A percentile compares a stretch with the other conserved stretches of the same genome.
phyloP scores from a whole-genome alignment of 2,113 vertebrate species.

The Indri indri region DNA sequence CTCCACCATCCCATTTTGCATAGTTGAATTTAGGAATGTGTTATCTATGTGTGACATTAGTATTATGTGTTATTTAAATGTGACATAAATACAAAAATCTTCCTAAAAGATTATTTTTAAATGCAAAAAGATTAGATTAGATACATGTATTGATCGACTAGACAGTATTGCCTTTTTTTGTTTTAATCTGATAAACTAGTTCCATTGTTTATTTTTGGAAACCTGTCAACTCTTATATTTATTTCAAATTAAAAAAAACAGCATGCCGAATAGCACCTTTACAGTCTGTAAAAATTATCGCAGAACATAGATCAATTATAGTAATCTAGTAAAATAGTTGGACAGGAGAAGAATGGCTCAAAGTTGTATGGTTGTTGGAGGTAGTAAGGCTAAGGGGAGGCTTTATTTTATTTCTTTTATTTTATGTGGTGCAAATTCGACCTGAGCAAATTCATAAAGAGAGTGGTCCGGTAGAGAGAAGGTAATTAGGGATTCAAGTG shows the following conservation, averaged over 20 bases:
- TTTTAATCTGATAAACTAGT: slow-evolving; percentile 29
- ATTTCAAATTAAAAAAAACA: slow-evolving; percentile 18
- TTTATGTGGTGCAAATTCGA: neutral
- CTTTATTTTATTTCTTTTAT: neutral
- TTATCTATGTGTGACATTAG: neutral
- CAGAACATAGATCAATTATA: slow-evolving; percentile 7
- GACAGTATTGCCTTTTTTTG: neutral
- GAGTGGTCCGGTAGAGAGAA: neutral
- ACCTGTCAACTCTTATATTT: neutral
- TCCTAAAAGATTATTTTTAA: neutral
- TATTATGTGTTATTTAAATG: neutral
- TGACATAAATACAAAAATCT: neutral
- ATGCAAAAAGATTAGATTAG: neutral
- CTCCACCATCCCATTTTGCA: neutral
- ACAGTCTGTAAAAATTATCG: neutral
- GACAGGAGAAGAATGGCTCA: neutral
- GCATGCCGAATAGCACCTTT: neutral
- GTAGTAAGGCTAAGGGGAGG: neutral
- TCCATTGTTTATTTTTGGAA: slow-evolving; percentile 1
- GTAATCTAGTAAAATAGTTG: slow-evolving; percentile 4
- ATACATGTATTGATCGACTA: neutral
- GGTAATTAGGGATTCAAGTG: neutral
- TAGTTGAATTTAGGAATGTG: neutral
- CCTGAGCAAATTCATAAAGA: neutral
- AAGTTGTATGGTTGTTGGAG: neutral